Base-by-base conservation (phyloP, 2,888 invertebrate species). In the Mactromeris polynyma region DNA sequence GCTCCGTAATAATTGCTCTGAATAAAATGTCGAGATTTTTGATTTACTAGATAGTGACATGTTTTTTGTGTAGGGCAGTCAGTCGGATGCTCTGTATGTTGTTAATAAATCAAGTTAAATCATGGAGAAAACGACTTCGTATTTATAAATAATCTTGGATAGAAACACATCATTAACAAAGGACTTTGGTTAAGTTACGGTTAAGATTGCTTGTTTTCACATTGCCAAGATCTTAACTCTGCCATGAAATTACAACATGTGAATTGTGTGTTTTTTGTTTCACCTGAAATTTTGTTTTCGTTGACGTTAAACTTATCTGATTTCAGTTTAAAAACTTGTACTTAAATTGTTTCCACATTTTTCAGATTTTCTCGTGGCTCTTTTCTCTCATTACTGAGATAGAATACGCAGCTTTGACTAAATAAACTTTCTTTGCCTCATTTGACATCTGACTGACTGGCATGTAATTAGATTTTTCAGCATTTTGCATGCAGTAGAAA, bases 181-280 rank as follows among this genome's bases (percentile, higher is more conserved):
- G 85, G 58, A 73, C 46, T 14, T 31, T 73, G 19, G 83, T 83
- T 36, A 69, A 83, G 73, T 33, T 14, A 19, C 46, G 19, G 83
- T 83, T 36, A 69, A 83, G 73, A 31, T 46, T 80, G 26, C 69
- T 81, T 88, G 84, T 88, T 83, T 88, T 84, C 81, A 51, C 81
- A 84, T 54, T 80, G 81, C 73, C 42, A 81, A 83, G 33, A 36
- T 33, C 33, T 26, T 38, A 36, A 69, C 19, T 83, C 81, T 51
- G 80, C 73, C 83, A 46, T 87, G 87, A 87, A 86, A 86, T 86
- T 86, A 54, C 86, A 86, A 81, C 86, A 86, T 86, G 81, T 64
- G 81, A 81, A 81, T 81, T 73, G 69, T 46, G 64, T 81, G n/a
- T 81, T 83, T 73, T 69, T 73, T 58, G 7, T 40, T 83, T 26